phyloP scores from a whole-genome alignment of 2,888 invertebrate species.

The Nudaria mundana region DNA sequence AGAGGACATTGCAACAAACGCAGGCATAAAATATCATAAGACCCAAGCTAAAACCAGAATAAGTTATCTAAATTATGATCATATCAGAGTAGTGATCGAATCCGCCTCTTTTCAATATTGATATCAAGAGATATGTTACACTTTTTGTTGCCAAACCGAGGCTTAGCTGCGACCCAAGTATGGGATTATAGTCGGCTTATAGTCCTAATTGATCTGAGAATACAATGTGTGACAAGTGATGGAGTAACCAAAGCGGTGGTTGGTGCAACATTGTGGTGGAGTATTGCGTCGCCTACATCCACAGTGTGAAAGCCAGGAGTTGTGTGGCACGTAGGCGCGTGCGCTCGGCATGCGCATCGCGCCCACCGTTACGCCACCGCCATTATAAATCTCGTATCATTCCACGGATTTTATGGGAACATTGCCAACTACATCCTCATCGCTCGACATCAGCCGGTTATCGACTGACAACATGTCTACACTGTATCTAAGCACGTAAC shows the following conservation, averaged over 20 bases:
- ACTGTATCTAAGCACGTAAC: slow-evolving; percentile 35
- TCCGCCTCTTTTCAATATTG: slow-evolving; percentile 1
- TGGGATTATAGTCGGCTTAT: slow-evolving; percentile 27
- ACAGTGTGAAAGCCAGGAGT: slow-evolving; percentile 17
- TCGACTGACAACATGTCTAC: slow-evolving; percentile 39
- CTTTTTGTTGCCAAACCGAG: slow-evolving; percentile 21
- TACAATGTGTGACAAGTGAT: slow-evolving; percentile 16
- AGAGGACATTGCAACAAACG: too few relatives aligned
- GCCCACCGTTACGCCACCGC: slow-evolving; percentile 50
- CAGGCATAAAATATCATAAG: too few relatives aligned
- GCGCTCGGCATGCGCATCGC: slow-evolving; percentile 49
- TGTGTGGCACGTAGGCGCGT: slow-evolving; percentile 53
- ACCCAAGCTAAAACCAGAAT: slow-evolving; percentile 1
- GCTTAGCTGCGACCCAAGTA: slow-evolving; percentile 18
- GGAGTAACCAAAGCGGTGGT: slow-evolving; percentile 15
- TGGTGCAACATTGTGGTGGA: background rate
- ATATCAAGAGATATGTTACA: slow-evolving; percentile 17
- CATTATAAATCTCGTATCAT: slow-evolving; percentile 51
- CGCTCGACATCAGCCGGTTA: slow-evolving; percentile 48
- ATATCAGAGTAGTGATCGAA: slow-evolving; percentile 3
- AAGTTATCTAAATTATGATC: slow-evolving; percentile 2
- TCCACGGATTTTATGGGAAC: slow-evolving; percentile 56
- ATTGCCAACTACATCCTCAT: slow-evolving; percentile 49
- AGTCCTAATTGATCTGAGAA: slow-evolving; percentile 22
- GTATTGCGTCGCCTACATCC: slow-evolving; percentile 2